Conservation (phyloP, 1,140 invertebrate species). For the Zaprionus davidi region DNA sequence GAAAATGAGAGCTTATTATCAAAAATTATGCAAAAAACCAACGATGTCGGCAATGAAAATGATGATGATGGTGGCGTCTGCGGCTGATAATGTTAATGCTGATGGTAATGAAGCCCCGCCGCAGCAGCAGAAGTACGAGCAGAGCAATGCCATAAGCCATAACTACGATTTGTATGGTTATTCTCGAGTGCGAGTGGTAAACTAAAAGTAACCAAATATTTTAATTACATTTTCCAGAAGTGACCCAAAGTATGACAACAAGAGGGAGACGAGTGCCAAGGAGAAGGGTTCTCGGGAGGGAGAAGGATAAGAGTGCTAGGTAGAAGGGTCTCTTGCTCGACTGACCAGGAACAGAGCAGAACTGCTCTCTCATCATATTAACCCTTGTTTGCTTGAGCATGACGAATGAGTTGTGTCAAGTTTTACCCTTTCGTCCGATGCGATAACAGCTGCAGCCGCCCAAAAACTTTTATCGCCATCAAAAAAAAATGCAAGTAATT, state of each 20-base stretch:
- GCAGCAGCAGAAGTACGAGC: slow-evolving; percentile 12
- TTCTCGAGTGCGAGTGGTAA: slow-evolving; percentile 25
- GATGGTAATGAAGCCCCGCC: slow-evolving; percentile 27
- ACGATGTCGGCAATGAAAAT: slow-evolving; percentile 34
- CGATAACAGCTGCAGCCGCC: slow-evolving; percentile 49
- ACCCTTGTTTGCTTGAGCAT: slow-evolving; percentile 60
- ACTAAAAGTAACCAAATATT: slow-evolving; percentile 45
- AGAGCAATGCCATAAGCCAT: background rate
- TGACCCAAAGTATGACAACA: slow-evolving; percentile 34
- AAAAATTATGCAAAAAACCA: slow-evolving; percentile 75
- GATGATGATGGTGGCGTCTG: slow-evolving; percentile 47
- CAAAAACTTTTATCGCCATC: slow-evolving; percentile 40
- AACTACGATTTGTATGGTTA: slow-evolving; percentile 47
- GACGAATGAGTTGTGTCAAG: slow-evolving; percentile 69
- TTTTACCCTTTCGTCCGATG: slow-evolving; percentile 36
- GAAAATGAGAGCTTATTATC: slow-evolving; percentile 72
- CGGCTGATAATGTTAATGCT: slow-evolving; percentile 51
- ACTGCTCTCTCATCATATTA: slow-evolving; percentile 32
- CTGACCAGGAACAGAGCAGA: background rate
- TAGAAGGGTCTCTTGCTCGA: slow-evolving; percentile 8
- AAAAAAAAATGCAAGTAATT: slow-evolving; percentile 41
- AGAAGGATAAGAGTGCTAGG: background rate
- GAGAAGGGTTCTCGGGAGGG: slow-evolving; percentile 5
- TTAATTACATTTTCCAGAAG: slow-evolving; percentile 60
- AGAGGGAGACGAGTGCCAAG: no score